These are phyloP conservation scores for Helogale parvula DNA, from an alignment of 2,113 vertebrate species.

Conservation along the genomic window DNA sequence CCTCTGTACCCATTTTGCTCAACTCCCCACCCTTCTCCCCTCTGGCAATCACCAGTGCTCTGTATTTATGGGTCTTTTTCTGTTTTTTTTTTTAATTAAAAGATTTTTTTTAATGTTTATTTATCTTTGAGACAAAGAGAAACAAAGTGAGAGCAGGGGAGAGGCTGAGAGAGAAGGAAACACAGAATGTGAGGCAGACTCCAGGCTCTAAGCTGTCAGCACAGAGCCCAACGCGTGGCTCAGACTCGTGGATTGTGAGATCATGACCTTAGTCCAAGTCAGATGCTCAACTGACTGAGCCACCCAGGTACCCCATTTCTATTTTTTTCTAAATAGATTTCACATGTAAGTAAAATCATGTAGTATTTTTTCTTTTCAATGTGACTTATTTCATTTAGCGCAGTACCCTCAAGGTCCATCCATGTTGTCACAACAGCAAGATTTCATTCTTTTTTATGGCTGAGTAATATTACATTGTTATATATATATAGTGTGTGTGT, in stretches of 20 bases:
- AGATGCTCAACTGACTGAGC: too few relatives aligned
- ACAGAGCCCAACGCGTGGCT: too few relatives aligned
- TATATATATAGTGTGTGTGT: too few relatives aligned
- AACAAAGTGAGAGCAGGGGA: too few relatives aligned
- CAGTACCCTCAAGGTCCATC: not conserved
- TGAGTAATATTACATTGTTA: not conserved
- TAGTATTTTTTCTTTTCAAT: not conserved
- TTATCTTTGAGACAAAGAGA: too few relatives aligned
- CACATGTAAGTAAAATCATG: not conserved
- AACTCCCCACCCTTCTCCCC: not conserved
- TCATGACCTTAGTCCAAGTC: too few relatives aligned
- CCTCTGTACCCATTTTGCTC: not conserved
- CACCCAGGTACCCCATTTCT: too few relatives aligned
- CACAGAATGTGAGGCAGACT: too few relatives aligned
- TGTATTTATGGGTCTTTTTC: not conserved
- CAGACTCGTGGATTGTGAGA: too few relatives aligned
- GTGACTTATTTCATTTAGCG: not conserved
- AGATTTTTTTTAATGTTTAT: too few relatives aligned
- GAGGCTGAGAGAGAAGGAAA: too few relatives aligned
- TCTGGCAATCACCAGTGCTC: not conserved
- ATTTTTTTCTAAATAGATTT: not conserved
- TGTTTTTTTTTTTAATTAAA: not conserved
- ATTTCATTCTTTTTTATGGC: not conserved
- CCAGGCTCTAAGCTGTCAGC: too few relatives aligned
- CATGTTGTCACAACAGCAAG: not conserved